Base-by-base conservation (phyloP, 2,888 invertebrate genomes). In the Neria commutata region DNA sequence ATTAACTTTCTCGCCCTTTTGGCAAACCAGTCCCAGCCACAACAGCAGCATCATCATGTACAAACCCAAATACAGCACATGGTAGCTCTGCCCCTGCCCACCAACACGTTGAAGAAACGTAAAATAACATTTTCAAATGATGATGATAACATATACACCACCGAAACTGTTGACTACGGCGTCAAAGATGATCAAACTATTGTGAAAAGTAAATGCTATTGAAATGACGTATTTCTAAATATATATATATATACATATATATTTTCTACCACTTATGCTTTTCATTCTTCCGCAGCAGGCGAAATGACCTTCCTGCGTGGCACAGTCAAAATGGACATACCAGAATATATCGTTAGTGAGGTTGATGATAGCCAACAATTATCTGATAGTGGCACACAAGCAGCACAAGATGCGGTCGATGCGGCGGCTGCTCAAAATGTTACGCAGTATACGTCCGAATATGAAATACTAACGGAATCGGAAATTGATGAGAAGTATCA, bases 311-410 rank as follows among this genome's bases (percentile, higher is more conserved):
- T 79, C 60, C 67, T 81, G 53, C 78, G 81, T 24, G 81, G 85
- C 62, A 81, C 83, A 58, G 80, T 86, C 17, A 86, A 86, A 74
- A 75, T 85, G 74, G 85, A 86, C 70, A 84, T 85, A 78, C 85
- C 85, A 19, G 85, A 85, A 66, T 86, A 85, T 66, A 79, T 85
- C 64, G 79, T 77, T 3, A 72, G 72, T 33, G 85, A 85, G 65
- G 78, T 82, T 2, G 74, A 78, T 23, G 81, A 81, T 64, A 71
- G 74, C 0, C 71, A 71, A 47, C 73, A 73, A 50, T 54, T 80
- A 23, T 72, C 70, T 16, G 79, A 77, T 33, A 72, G 75, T 1
- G 73, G 74, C n/a, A 74, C 75, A 16, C 80, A 78, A 58, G 71
- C 76, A 24, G 76, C 81, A 34, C 81, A 79, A 62, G 81, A 81